Percentiles rank a stretch among this genome's conserved stretches.
These are phyloP conservation scores for Nemurella pictetii DNA, from an alignment of 2,888 invertebrate species.

Conservation along the genomic window DNA sequence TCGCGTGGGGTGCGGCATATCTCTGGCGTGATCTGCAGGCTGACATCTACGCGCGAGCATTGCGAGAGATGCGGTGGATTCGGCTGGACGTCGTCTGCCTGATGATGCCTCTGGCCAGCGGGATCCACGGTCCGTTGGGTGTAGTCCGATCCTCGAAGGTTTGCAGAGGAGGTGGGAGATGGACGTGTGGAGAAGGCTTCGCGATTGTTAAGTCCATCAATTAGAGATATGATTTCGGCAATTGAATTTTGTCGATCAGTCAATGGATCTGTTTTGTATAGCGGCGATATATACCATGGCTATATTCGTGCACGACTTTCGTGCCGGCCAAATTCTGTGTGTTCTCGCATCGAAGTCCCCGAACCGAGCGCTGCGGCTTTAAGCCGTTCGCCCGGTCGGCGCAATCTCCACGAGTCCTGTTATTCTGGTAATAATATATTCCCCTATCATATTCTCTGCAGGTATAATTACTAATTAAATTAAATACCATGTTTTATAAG, in stretches of 20 bases:
- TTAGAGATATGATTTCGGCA: background rate
- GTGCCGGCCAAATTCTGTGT: background rate
- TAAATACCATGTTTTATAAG: conserved; percentile 27
- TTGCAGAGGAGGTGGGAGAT: background rate
- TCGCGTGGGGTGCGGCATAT: background rate
- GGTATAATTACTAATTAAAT: conserved; percentile 18
- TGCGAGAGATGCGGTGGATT: background rate
- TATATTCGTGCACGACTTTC: background rate
- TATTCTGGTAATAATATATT: background rate
- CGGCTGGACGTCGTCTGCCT: background rate
- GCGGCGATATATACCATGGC: background rate
- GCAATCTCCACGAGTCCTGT: background rate
- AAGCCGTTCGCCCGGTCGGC: background rate
- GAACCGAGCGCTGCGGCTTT: background rate
- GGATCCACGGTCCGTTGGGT: background rate
- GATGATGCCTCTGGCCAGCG: too few relatives aligned
- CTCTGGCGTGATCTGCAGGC: background rate
- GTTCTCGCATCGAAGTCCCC: background rate
- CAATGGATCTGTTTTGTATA: background rate
- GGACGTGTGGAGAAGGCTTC: background rate
- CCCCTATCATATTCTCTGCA: background rate
- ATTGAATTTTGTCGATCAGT: background rate
- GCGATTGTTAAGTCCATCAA: background rate
- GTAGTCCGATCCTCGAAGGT: too few relatives aligned
- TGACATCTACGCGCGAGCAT: background rate